A percentile compares a stretch with the other conserved stretches of the same genome.
Conservation (phyloP, 2,113 vertebrate genomes). For the Panurus biarmicus region DNA sequence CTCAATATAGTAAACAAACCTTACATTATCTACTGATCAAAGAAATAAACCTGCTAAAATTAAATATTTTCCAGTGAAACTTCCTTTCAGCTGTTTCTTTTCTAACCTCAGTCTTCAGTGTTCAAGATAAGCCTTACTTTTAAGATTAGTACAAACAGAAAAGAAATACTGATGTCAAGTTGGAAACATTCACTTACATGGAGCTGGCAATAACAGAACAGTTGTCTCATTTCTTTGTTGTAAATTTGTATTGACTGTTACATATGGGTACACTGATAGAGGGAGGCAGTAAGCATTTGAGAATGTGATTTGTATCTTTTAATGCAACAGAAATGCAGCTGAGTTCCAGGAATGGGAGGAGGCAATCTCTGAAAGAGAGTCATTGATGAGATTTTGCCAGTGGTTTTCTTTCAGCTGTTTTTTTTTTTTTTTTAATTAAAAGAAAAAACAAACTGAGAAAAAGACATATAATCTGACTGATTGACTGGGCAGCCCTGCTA, state of each 20-base stretch:
- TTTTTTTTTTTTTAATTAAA: neutral
- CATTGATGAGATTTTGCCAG: neutral
- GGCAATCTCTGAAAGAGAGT: neutral
- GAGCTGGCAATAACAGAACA: neutral
- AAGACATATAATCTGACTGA: neutral
- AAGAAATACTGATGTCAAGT: neutral
- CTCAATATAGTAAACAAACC: conserved; percentile 25
- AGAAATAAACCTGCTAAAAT: conserved; percentile 47
- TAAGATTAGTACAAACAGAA: conserved; percentile 33
- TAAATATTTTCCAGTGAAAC: conserved; percentile 37
- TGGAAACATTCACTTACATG: neutral
- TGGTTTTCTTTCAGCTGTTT: neutral
- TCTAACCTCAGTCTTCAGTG: conserved; percentile 32
- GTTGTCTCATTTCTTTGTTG: neutral
- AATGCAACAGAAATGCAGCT: neutral
- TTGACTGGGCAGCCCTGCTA: neutral
- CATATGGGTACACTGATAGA: neutral
- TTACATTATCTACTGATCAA: conserved; percentile 54
- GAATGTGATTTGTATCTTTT: neutral
- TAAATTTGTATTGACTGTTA: neutral
- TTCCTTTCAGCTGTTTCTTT: conserved; percentile 58
- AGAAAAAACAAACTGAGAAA: neutral
- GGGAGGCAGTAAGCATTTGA: neutral
- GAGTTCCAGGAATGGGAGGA: neutral
- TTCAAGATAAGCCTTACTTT: conserved; percentile 57